Percentiles rank a stretch among this genome's conserved stretches.
Conservation (phyloP, 2,113 vertebrate species). For the Stigmatopora nigra region DNA sequence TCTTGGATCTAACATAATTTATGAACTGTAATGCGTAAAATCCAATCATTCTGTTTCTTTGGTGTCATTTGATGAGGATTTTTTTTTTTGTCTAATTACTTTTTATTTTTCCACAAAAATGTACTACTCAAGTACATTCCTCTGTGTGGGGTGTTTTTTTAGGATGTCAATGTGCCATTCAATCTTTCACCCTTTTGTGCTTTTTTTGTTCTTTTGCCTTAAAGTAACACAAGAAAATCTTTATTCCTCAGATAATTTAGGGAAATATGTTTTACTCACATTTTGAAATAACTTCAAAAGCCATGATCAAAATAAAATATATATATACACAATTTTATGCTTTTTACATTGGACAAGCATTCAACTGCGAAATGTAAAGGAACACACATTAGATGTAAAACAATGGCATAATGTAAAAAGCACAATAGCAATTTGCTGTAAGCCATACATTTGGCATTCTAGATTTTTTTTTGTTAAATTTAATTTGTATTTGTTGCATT, state of each 20-base stretch:
- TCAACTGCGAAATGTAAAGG: background rate
- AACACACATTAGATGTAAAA: background rate
- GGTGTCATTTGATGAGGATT: constrained; percentile 21
- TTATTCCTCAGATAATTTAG: background rate
- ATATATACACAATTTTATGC: background rate
- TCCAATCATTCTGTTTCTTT: constrained; percentile 37
- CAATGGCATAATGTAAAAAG: background rate
- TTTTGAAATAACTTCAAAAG: background rate
- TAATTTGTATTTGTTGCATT: background rate
- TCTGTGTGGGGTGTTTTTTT: constrained; percentile 5
- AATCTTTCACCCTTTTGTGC: constrained; percentile 32
- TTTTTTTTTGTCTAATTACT: constrained; percentile 8
- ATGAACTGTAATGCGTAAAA: constrained; percentile 19
- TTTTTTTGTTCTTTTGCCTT: constrained; percentile 29
- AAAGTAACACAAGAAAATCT: background rate
- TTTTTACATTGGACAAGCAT: background rate
- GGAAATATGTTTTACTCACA: background rate
- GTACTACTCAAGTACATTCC: background rate
- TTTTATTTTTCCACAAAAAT: constrained; percentile 3
- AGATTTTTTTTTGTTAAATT: background rate
- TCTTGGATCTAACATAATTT: constrained; percentile 23
- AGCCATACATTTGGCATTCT: background rate
- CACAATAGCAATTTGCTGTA: background rate
- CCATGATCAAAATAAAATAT: background rate
- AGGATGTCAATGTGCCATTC: constrained; percentile 50